phyloP scores from a whole-genome alignment of 1,140 invertebrate genomes.

The Drosophila kurseongensis region DNA sequence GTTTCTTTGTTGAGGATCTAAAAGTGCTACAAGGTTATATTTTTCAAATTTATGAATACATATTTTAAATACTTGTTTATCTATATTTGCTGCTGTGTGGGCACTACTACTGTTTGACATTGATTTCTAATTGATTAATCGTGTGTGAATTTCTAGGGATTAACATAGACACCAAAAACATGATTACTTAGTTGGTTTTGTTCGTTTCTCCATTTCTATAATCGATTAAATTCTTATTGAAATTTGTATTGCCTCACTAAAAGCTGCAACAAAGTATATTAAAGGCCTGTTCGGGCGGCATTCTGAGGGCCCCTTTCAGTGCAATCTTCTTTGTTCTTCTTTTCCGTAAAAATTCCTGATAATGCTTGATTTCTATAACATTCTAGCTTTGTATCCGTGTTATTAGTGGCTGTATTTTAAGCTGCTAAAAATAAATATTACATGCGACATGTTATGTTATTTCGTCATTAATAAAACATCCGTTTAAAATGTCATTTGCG shows the following conservation, averaged over 20 bases:
- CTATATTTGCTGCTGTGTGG: constrained; percentile 41
- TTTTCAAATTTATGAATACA: constrained; percentile 43
- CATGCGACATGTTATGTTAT: constrained; percentile 26
- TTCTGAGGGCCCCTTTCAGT: constrained; percentile 45
- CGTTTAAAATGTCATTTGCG: constrained; percentile 36
- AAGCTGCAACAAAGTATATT: constrained; percentile 42
- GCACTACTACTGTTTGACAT: constrained; percentile 64
- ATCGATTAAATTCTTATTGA: constrained; percentile 34
- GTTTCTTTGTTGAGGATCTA: constrained; percentile 38
- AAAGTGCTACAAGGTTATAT: constrained; percentile 55
- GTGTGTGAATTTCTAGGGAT: constrained; percentile 69
- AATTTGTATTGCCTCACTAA: constrained; percentile 53
- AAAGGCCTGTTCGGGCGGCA: constrained; percentile 68
- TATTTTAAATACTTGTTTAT: constrained; percentile 44
- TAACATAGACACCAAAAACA: constrained; percentile 82
- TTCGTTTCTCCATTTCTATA: constrained; percentile 4
- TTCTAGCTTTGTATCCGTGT: constrained; percentile 15
- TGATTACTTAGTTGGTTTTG: constrained; percentile 54
- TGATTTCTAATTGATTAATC: constrained; percentile 79
- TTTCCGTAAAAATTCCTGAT: constrained; percentile 71
- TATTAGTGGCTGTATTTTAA: constrained; percentile 15
- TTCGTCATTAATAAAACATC: constrained; percentile 39
- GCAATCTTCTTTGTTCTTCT: constrained; percentile 38
- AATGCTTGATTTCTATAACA: constrained; percentile 52
- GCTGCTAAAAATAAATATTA: constrained; percentile 35